Conservation (phyloP, 2,113 vertebrate genomes). For the Neolamprologus variostigma region DNA sequence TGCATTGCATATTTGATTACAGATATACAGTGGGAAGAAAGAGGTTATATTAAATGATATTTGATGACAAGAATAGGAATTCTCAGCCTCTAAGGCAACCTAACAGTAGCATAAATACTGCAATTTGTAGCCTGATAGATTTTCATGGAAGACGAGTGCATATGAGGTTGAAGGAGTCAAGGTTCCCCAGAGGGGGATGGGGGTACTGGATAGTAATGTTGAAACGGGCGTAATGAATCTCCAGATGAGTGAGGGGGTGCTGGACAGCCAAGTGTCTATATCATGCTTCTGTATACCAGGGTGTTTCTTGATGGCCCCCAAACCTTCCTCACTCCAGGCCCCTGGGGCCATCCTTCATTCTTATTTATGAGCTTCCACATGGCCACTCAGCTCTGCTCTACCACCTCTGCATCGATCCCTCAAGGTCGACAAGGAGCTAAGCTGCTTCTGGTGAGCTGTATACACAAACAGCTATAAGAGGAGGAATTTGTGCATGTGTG, state of each 20-base stretch:
- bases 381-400: conserved; percentile 54
- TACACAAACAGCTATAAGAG: conserved; percentile 1
- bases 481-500: neutral
- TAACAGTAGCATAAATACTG: conserved; percentile 6
- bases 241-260: conserved; percentile 40
- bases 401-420: conserved; percentile 61
- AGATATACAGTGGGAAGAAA: neutral
- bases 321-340: conserved; percentile 21
- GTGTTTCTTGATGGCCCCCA: conserved; percentile 46
- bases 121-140: conserved; percentile 11
- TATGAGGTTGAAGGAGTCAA: conserved; percentile 49
- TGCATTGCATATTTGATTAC: conserved; percentile 29
- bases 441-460: conserved; percentile 26
- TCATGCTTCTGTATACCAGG: conserved; percentile 10
- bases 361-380: conserved; percentile 74
- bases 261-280: conserved; percentile 29
- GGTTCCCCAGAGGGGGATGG: conserved; percentile 37
- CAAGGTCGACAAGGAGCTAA: conserved; percentile 65
- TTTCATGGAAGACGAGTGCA: conserved; percentile 8
- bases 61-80: conserved; percentile 5
- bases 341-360: conserved; percentile 68
- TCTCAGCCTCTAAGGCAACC: neutral
- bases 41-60: neutral
- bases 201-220: conserved; percentile 43
- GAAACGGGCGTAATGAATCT: conserved; percentile 65